Evolutionary conservation across 2,797 vertebrate genomes (phyloP), one percentile per base, ranked within the genome.

Genomic region (Momotus momota): DNA sequence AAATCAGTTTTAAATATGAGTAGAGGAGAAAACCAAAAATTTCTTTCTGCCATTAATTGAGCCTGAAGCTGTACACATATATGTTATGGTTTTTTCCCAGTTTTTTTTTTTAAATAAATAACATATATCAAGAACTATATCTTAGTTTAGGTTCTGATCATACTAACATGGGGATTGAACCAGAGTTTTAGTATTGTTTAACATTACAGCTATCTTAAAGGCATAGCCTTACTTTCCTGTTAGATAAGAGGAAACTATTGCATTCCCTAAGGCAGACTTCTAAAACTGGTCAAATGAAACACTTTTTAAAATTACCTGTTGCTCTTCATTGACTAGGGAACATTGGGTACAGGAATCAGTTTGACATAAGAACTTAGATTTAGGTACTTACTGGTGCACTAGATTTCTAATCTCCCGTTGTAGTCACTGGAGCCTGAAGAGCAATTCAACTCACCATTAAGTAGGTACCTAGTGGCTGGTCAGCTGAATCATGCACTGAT

Each of bases 371-470:
- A 17, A 62, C 10, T 26, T 86, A 69, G 66, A 94, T 91, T 67
- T 64, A 86, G 64, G 11, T 82, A 31, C 46, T 77, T 90, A 43
- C 1, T 7, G 17, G n/a, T 88, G 45, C 3, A 0, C 13, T 78
- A 43, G 16, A 14, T 57, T 94, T 49, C 38, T 83, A n/a, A 60
- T 22, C 4, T 90, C 58, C 54, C 43, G 52, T 92, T 88, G 70
- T 31, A 84, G 46, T 48, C 83, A 73, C 45, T 90, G 66, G 40
- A 94, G 92, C 96, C 48, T 97, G 88, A 96, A 97, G 88, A 94
- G 25, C 86, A 88, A 80, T 94, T 84, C 73, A 84, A 29, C 48
- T 92, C 33, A 52, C 14, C 14, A 38, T 55, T 46, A 94, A 88
- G 21, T 45, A 65, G 8, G 40, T 51, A 75, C 1, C 0, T 33